A percentile compares a stretch with the other conserved stretches of the same genome.
Conservation (phyloP, 1,140 invertebrate genomes). For the Dendroctonus valens region DNA sequence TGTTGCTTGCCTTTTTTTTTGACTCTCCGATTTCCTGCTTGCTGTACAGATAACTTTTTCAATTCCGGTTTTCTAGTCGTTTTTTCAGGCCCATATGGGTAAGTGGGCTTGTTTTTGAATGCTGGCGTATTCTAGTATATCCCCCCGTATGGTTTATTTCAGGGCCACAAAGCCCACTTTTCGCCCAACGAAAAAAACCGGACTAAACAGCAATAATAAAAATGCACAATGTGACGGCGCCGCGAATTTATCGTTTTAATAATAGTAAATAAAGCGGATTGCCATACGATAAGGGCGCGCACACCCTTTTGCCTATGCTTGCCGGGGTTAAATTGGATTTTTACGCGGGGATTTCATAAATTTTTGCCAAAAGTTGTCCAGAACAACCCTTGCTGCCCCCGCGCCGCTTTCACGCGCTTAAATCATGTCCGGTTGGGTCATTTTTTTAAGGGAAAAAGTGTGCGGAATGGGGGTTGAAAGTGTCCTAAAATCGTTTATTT, state of each 20-base stretch:
- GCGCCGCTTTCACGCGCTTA: neutral
- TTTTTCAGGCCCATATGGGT: no score
- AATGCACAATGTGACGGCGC: slow-evolving; percentile 48
- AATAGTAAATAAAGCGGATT: slow-evolving; percentile 52
- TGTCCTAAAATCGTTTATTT: no score
- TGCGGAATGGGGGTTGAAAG: no score
- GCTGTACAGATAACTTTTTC: no score
- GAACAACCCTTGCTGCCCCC: neutral
- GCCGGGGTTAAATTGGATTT: slow-evolving; percentile 45
- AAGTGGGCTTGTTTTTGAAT: no score
- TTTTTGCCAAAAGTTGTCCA: slow-evolving; percentile 25
- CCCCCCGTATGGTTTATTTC: neutral
- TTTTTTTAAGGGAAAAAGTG: no score
- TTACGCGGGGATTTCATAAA: slow-evolving; percentile 46
- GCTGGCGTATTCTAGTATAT: no score
- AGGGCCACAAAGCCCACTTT: slow-evolving; percentile 49
- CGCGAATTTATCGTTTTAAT: slow-evolving; percentile 52
- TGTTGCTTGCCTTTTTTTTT: no score
- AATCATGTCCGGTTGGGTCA: no score
- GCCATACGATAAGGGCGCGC: slow-evolving; percentile 21
- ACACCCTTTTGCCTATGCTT: slow-evolving; percentile 21
- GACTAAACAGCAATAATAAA: slow-evolving; percentile 27
- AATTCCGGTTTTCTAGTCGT: no score
- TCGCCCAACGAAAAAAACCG: slow-evolving; percentile 45
- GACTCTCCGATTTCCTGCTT: no score